phyloP scores from a whole-genome alignment of 2,888 invertebrate species.

The Thalpophila matura region DNA sequence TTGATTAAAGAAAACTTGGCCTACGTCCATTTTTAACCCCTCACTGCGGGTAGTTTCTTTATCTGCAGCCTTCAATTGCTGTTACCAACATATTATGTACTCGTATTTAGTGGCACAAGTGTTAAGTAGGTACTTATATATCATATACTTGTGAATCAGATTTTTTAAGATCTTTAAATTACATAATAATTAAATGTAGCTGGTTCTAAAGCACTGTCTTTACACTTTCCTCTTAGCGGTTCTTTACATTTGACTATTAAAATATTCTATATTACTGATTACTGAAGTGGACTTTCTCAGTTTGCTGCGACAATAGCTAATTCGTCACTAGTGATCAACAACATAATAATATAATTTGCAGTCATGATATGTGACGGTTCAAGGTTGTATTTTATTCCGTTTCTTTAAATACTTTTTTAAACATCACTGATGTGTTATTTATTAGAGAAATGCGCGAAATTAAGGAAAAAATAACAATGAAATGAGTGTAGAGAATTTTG shows the following conservation, averaged over 20 bases:
- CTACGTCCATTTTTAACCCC: background rate
- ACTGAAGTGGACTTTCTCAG: background rate
- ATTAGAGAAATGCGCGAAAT: constrained; percentile 1
- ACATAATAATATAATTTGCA: constrained; percentile 11
- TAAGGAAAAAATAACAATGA: background rate
- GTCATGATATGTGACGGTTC: constrained; percentile 2
- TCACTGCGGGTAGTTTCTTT: constrained; percentile 14
- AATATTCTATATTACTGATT: background rate
- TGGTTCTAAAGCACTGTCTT: background rate
- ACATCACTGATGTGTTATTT: background rate
- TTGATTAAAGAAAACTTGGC: constrained; percentile 22
- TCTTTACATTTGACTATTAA: constrained; percentile 5
- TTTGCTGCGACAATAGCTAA: constrained; percentile 21
- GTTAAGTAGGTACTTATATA: background rate
- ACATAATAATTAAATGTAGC: too few species aligned
- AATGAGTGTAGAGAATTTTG: background rate
- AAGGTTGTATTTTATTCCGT: constrained; percentile 2
- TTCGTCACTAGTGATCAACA: constrained; percentile 24
- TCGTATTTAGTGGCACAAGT: constrained; percentile 17
- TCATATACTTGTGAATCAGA: too few species aligned
- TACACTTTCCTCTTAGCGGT: background rate
- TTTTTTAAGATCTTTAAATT: background rate
- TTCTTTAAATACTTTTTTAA: constrained; percentile 14
- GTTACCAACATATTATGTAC: too few species aligned
- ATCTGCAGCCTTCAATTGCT: constrained; percentile 3